phyloP scores from a whole-genome alignment of 2,797 vertebrate genomes.

The Squalus acanthias region DNA sequence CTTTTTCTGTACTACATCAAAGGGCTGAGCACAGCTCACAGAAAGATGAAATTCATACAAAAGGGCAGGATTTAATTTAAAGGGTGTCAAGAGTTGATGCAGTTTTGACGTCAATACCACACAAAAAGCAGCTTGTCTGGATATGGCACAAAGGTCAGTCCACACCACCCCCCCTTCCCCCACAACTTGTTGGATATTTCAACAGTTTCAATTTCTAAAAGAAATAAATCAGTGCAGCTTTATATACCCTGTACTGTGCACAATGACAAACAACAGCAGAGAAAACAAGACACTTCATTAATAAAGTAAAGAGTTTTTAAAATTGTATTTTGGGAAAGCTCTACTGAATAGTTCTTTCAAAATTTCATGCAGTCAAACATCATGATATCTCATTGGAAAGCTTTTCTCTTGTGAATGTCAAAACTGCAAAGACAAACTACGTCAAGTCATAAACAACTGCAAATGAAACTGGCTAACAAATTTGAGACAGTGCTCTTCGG shows the following conservation, averaged over 20 bases:
- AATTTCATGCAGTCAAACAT: not conserved
- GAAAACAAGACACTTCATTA: not conserved
- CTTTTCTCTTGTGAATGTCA: not conserved
- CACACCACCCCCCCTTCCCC: not conserved
- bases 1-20: conserved; percentile 9
- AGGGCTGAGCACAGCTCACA: not conserved
- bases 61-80: conserved; percentile 20
- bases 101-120: not conserved
- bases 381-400: not conserved
- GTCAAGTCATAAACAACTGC: not conserved
- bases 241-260: not conserved
- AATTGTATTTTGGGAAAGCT: not conserved
- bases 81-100: not conserved
- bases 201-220: not conserved
- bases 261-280: not conserved
- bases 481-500: not conserved
- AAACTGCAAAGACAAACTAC: no score
- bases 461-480: not conserved
- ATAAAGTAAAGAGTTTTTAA: not conserved
- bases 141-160: not conserved
- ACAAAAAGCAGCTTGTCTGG: not conserved
- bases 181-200: not conserved
- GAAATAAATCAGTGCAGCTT: not conserved
- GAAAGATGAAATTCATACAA: conserved; percentile 11
- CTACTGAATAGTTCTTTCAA: not conserved